Evolutionary conservation across 2,797 vertebrate species (phyloP), one percentile per base, ranked within the genome.

Genomic region (Harpagifer antarcticus): DNA sequence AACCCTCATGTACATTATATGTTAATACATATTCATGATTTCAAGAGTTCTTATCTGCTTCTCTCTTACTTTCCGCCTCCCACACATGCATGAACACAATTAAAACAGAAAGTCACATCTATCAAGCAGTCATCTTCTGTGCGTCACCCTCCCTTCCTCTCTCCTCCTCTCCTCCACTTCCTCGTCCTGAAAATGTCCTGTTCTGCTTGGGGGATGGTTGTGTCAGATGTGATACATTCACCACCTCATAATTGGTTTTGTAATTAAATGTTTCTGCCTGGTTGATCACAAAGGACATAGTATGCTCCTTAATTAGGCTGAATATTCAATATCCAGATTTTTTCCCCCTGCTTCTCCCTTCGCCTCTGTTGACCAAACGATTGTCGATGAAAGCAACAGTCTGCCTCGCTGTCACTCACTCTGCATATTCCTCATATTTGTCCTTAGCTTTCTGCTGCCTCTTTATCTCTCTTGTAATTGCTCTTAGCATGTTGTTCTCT

Each of bases 251-350:
- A 96, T 96, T 95, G 91, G 91, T 89, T 96, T 95, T 89, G 91
- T 95, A 94, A 96, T 96, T 96, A 96, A 96, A 95, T 95, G 86
- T 92, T 95, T 94, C 81, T 86, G 92, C 91, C 88, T 84, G 86
- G 86, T 75, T 92, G 94, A 94, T 93, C 90, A 79, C 92, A 91
- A 92, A 89, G 89, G 92, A 91, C 92, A 82, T 84, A 68, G 62
- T 71, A 85, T 89, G 91, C 86, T 86, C 86, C 89, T 80, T 93
- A 94, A 95, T 93, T 92, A 87, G 86, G 70, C 74, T 78, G 78
- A 85, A 93, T 94, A 95, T 93, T 94, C 91, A 87, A 90, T 92
- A 90, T 89, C 76, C 87, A 76, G 80, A 78, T 85, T 84, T 33
- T 8, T 14, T 40, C n/a, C 45, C 15, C n/a, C 45, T 17, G 53